phyloP scores from a whole-genome alignment of 2,113 vertebrate genomes.

The Scartelaos histophorus region DNA sequence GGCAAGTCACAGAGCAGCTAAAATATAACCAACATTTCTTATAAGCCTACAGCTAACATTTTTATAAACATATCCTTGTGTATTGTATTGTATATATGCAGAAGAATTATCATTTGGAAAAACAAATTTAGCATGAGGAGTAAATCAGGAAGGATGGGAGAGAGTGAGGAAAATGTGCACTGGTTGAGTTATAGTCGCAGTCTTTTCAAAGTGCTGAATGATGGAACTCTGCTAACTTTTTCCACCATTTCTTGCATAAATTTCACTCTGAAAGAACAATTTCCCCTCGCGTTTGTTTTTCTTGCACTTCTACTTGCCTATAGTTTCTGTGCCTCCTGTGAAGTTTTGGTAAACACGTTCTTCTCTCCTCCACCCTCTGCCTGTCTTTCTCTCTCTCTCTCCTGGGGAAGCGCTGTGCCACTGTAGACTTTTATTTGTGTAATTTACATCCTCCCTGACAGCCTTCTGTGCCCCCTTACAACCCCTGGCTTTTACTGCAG shows the following conservation, averaged over 20 bases:
- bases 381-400: constrained; percentile 22
- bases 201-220: constrained; percentile 18
- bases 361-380: constrained; percentile 8
- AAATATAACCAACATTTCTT: no score
- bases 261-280: background rate
- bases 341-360: constrained; percentile 42
- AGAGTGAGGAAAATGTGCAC: constrained; percentile 27
- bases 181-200: constrained; percentile 1
- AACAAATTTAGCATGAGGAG: background rate
- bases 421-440: constrained; percentile 69
- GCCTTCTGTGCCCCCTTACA: constrained; percentile 64
- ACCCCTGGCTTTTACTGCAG: constrained; percentile 68
- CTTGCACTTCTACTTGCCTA: constrained; percentile 14
- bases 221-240: constrained; percentile 24
- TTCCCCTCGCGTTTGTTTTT: constrained; percentile 2
- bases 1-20: no score
- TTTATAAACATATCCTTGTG: no score
- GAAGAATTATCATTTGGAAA: constrained; percentile 14
- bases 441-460: constrained; percentile 73
- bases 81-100: background rate
- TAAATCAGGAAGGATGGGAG: constrained; percentile 32
- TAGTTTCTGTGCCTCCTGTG: constrained; percentile 18
- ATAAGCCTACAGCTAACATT: no score
- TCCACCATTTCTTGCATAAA: constrained; percentile 8
- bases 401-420: constrained; percentile 58